These are phyloP conservation scores for Heliconius eleuchia DNA, from an alignment of 1,140 invertebrate genomes.

Conservation along the genomic window DNA sequence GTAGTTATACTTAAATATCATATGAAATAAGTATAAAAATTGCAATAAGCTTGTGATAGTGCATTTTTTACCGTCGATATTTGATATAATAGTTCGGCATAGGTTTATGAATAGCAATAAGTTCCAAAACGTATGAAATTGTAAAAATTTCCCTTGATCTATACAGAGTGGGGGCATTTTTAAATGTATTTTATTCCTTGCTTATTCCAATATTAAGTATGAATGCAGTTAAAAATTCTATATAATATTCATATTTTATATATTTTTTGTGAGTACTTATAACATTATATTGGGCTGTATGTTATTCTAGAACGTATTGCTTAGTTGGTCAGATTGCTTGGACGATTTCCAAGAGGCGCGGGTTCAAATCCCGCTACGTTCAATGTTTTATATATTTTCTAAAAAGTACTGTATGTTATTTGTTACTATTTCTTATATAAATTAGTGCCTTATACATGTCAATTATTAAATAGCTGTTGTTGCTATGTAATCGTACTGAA, in stretches of 20 bases:
- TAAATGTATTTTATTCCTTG: background rate
- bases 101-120: background rate
- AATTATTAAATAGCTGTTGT: slow-evolving; percentile 47
- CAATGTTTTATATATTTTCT: too few relatives aligned
- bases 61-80: slow-evolving; percentile 18
- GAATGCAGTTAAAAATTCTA: slow-evolving; percentile 15
- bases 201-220: background rate
- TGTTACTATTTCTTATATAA: slow-evolving; percentile 3
- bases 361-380: too few relatives aligned
- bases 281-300: slow-evolving; percentile 5
- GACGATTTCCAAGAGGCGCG: too few relatives aligned
- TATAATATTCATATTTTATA: slow-evolving; percentile 9
- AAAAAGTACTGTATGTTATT: background rate
- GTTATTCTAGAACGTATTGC: background rate
- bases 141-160: background rate
- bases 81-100: background rate
- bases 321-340: too few relatives aligned
- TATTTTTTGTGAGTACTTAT: slow-evolving; percentile 18
- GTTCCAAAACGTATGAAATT: background rate
- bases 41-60: slow-evolving; percentile 29
- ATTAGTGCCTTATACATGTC: slow-evolving; percentile 57
- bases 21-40: slow-evolving; percentile 2
- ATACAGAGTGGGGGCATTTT: background rate
- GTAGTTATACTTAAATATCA: background rate
- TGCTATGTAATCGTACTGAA: slow-evolving; percentile 47